Base-by-base conservation (phyloP, 1,140 invertebrate species). In the Sitodiplosis mosellana region DNA sequence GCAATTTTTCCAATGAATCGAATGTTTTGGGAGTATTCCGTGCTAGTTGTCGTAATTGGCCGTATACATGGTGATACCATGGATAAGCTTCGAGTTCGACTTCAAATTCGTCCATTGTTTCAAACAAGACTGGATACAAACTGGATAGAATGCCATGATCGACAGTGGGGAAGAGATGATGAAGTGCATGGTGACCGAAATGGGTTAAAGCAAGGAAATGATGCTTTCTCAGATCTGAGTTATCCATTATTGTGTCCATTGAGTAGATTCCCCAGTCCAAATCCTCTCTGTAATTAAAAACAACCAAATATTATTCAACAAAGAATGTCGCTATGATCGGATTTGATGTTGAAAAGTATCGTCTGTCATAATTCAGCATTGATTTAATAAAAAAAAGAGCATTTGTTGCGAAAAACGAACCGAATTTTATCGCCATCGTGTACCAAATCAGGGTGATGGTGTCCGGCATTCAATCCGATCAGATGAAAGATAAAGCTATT, bases 391-490 rank as follows among this genome's bases (percentile, higher is more conserved):
- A n/a, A n/a, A n/a, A n/a, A n/a, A n/a, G n/a, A n/a, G n/a, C n/a
- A n/a, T n/a, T n/a, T n/a, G n/a, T n/a, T n/a, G n/a, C n/a, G n/a
- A n/a, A n/a, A n/a, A n/a, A n/a, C n/a, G n/a, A n/a, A n/a, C n/a
- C n/a, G n/a, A n/a, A n/a, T n/a, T n/a, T n/a, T n/a, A n/a, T n/a
- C n/a, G n/a, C n/a, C n/a, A n/a, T 88, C 84, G 54, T 88, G 85
- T 59, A 84, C 86, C 46, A 84, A 79, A 27, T 83, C 72, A 0
- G 83, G 83, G 66, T 86, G 81, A 63, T 88, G 84, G 71, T 89
- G 85, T 33, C 77, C 82, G 4, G 81, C 85, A 59, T 77, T 83
- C 0, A 84, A 51, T 3, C 80, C 84, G 38, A 85, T 74, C 1
- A 71, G 52, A 11, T 57, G 63, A 57, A 87, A 84, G 2, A 72